Evolutionary conservation across 2,797 vertebrate species (phyloP), one percentile per base, ranked within the genome.

Genomic region (Peromyscus aztecus): DNA sequence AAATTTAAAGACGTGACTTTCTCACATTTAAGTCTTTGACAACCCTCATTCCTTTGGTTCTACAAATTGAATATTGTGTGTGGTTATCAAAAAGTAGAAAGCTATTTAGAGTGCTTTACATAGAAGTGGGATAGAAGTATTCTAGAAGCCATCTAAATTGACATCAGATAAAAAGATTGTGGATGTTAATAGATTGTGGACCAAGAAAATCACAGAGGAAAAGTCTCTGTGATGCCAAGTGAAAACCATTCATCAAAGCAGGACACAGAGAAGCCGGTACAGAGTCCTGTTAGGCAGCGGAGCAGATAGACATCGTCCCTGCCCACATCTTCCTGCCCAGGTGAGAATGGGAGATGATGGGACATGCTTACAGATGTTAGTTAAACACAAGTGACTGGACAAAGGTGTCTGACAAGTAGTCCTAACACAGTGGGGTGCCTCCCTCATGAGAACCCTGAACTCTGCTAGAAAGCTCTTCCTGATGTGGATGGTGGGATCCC

Each of bases 181-280:
- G 81, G 27, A 83, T 82, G 57, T 87, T 83, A 91, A 86, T 40
- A 83, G 7, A 4, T 52, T 55, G 19, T 12, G 2, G 21, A 14
- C 59, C 69, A 91, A 76, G 31, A 93, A 95, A 85, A 85, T 76
- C 49, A 52, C 40, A 81, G n/a, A 82, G 34, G 21, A 89, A 94
- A 94, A 69, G 81, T 77, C 16, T 94, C 80, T 86, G 4, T 67
- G 59, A 78, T 55, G 82, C 10, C 37, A 10, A 86, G 27, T 63
- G 24, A 76, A 95, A 89, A 73, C 4, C 37, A 59, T 65, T 59
- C 85, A 34, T 91, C 11, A 87, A 92, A 75, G 13, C 81, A 92
- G 2, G 65, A 14, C 57, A 61, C 63, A 57, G 24, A 89, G 63
- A 78, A 90, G 16, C 90, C 73, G 4, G 57, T 52, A 57, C 4